A percentile compares a stretch with the other conserved stretches of the same genome.
Conservation (phyloP, 2,113 vertebrate species). For the Otolemur garnettii region DNA sequence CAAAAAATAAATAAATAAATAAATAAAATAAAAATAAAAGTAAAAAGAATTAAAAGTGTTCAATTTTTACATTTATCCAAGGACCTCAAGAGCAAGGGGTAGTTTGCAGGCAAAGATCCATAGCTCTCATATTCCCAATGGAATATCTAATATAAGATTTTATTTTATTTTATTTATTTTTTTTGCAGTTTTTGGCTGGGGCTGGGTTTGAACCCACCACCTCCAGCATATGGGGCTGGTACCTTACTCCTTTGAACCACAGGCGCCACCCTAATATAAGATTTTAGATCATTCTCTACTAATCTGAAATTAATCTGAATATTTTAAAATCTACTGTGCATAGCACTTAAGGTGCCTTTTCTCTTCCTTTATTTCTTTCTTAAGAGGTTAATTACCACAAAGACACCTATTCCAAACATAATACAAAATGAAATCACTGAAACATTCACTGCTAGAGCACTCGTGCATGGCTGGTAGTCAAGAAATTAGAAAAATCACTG, state of each 20-base stretch:
- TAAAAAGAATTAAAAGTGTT: neutral
- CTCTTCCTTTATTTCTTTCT: neutral
- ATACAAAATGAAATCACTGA: neutral
- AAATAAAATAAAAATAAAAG: no score
- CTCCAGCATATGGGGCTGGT: no score
- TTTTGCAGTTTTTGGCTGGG: no score
- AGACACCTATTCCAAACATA: slow-evolving; percentile 16
- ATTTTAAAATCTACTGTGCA: neutral
- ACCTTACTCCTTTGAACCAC: no score
- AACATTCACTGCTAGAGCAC: neutral
- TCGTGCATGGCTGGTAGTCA: neutral
- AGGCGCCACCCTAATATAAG: neutral
- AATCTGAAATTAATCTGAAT: slow-evolving; percentile 4
- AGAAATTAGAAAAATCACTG: neutral
- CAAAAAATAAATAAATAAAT: no score
- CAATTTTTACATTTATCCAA: neutral
- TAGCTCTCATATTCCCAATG: neutral
- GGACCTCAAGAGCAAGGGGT: neutral
- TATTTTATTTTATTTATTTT: neutral
- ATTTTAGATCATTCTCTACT: neutral
- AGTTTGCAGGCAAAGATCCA: no score
- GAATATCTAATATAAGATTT: neutral
- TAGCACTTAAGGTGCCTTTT: neutral
- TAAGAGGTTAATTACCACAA: neutral
- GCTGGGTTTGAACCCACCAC: no score